phyloP scores from a whole-genome alignment of 2,797 vertebrate species.

The Silurus lanzhouensis region DNA sequence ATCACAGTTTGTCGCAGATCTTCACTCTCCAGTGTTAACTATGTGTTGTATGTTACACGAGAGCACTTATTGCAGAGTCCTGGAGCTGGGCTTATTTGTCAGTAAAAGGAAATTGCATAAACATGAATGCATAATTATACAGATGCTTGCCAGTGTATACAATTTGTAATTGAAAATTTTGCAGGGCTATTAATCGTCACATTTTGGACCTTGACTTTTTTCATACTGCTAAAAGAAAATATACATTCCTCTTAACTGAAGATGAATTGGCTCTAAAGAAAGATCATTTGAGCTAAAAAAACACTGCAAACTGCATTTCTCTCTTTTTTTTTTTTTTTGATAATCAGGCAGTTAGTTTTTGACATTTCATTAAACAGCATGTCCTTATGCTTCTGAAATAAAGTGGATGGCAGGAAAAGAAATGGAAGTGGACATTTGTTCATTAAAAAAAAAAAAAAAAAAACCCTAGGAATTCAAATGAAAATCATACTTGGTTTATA shows the following conservation, averaged over 20 bases:
- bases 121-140: conserved; percentile 47
- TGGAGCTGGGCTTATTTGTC: conserved; percentile 42
- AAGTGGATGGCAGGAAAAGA: background rate
- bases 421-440: conserved; percentile 34
- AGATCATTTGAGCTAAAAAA: background rate
- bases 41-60: conserved; percentile 65
- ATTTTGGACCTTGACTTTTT: conserved; percentile 36
- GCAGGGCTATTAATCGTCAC: conserved; percentile 48
- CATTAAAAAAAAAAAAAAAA: conserved; percentile 59
- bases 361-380: background rate
- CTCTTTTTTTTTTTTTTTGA: background rate
- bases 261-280: background rate
- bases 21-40: conserved; percentile 70
- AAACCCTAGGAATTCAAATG: conserved; percentile 55
- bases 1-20: conserved; percentile 67
- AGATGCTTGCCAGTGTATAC: conserved; percentile 44
- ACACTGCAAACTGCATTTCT: background rate
- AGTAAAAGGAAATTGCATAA: conserved; percentile 36
- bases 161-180: conserved; percentile 52
- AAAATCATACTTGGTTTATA: background rate
- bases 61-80: conserved; percentile 36
- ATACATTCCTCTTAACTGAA: conserved; percentile 1
- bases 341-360: background rate
- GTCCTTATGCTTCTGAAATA: conserved; percentile 30
- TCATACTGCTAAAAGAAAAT: conserved; percentile 8